phyloP scores from a whole-genome alignment of 1,140 invertebrate species.

The Apis florea region DNA sequence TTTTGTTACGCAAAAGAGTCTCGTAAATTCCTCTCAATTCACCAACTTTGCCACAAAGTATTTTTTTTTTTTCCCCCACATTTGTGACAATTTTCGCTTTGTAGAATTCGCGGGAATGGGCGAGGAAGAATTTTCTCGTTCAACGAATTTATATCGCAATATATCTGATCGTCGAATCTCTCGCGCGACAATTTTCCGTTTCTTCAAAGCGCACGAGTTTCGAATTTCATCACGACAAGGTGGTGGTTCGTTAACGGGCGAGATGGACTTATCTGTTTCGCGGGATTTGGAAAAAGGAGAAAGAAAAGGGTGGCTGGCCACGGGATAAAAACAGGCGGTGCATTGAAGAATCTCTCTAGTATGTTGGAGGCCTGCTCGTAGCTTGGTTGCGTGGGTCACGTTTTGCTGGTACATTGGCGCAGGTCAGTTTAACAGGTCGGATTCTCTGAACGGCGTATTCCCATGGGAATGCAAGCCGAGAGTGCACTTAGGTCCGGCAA shows the following conservation, averaged over 20 bases:
- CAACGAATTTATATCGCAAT: too few relatives aligned
- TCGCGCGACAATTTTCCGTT: too few relatives aligned
- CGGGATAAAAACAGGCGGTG: neutral
- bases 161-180: too few relatives aligned
- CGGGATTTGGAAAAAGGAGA: neutral
- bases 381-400: conserved; percentile 51
- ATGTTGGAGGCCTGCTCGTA: neutral
- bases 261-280: neutral
- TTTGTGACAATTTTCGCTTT: too few relatives aligned
- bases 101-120: too few relatives aligned
- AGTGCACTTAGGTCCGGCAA: conserved; percentile 51
- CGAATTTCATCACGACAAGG: neutral
- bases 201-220: neutral
- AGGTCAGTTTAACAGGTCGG: conserved; percentile 64
- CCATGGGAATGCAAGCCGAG: conserved; percentile 59
- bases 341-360: conserved; percentile 17
- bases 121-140: too few relatives aligned
- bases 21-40: too few relatives aligned
- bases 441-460: conserved; percentile 53
- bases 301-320: neutral
- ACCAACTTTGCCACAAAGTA: too few relatives aligned
- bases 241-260: conserved; percentile 23
- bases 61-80: too few relatives aligned
- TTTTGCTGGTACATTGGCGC: conserved; percentile 50
- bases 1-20: neutral